Evolutionary conservation across 1,140 invertebrate species (phyloP).

Genomic region (Lamellibrachia luymesi): DNA sequence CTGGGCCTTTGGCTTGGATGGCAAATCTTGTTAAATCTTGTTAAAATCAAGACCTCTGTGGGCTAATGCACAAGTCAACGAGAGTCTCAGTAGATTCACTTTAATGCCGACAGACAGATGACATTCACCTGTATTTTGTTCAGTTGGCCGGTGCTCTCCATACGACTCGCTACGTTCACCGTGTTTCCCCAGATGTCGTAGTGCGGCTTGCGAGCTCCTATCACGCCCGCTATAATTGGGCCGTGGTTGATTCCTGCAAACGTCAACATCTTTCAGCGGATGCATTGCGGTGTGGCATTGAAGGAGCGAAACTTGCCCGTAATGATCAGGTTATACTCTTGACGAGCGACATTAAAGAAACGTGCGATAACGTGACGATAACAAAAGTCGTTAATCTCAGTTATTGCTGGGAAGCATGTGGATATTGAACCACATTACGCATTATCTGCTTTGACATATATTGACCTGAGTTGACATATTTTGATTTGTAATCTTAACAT

Average conservation of each 20-base stretch:
- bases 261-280: background rate
- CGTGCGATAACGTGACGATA: background rate
- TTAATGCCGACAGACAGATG: background rate
- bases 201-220: conserved; percentile 94
- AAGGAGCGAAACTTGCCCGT: background rate
- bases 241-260: conserved; percentile 84
- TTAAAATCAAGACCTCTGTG: no score
- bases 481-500: no score
- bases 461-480: no score
- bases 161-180: conserved; percentile 93
- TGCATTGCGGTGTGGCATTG: no score
- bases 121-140: conserved; percentile 66
- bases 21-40: no score
- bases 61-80: no score
- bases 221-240: conserved; percentile 91
- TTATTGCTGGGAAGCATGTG: background rate
- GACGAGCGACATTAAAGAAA: background rate
- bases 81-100: background rate
- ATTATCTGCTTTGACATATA: no score
- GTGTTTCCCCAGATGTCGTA: conserved; percentile 99
- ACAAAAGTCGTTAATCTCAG: background rate
- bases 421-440: background rate
- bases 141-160: conserved; percentile 93
- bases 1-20: no score
- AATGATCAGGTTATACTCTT: background rate